phyloP scores from a whole-genome alignment of 2,113 vertebrate genomes.

The Lepidothrix coronata region DNA sequence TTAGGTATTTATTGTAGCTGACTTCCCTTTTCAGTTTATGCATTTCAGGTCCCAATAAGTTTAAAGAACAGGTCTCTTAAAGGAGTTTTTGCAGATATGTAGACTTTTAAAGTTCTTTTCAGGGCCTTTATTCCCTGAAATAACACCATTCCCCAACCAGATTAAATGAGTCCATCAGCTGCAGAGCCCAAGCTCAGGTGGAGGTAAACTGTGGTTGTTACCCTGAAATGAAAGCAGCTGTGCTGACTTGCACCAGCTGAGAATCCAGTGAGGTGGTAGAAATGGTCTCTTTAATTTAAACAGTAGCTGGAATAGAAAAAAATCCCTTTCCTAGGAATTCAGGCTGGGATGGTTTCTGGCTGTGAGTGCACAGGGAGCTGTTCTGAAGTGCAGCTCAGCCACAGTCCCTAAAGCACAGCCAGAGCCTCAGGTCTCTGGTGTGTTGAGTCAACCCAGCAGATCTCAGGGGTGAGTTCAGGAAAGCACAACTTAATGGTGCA shows the following conservation, averaged over 20 bases:
- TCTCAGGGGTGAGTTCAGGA: not conserved
- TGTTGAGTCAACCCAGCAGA: not conserved
- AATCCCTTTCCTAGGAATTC: not conserved
- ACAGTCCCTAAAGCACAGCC: not conserved
- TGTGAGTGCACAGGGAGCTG: not conserved
- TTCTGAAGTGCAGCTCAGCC: not conserved
- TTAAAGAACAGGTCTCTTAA: not conserved
- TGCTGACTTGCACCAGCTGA: conserved; percentile 8
- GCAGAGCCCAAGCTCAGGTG: not conserved
- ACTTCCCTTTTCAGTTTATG: not conserved
- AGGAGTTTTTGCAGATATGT: not conserved
- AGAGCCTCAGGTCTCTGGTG: not conserved
- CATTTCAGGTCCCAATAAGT: not conserved
- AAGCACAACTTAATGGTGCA: conserved; percentile 27
- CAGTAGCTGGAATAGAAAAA: not conserved
- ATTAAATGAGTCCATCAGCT: not conserved
- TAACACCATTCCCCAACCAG: not conserved
- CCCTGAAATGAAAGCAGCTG: not conserved
- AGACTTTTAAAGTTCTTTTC: not conserved
- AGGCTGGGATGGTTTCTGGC: not conserved
- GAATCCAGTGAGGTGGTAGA: not conserved
- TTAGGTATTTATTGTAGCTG: not conserved
- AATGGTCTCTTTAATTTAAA: not conserved
- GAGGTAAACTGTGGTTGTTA: not conserved
- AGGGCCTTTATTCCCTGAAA: not conserved